Conservation (phyloP, 2,888 invertebrate species). For the Exocentrus adspersus region DNA sequence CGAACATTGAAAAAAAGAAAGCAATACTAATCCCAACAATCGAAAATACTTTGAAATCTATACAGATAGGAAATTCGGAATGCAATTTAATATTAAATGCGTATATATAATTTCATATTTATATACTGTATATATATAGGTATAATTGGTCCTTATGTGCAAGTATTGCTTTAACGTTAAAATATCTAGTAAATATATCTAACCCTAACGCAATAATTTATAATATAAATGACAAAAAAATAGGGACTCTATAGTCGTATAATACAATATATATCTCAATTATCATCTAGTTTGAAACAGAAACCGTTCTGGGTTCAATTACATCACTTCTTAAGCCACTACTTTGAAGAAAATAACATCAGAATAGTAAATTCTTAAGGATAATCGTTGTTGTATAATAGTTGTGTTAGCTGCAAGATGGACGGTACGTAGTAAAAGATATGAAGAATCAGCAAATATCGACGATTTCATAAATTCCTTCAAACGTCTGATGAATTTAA, state of each 20-base stretch:
- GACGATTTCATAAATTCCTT: slow-evolving; percentile 17
- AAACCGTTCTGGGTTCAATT: slow-evolving; percentile 39
- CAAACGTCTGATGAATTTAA: not conserved
- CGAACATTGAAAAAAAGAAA: slow-evolving; percentile 40
- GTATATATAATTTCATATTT: slow-evolving; percentile 20
- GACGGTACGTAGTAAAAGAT: slow-evolving; percentile 50
- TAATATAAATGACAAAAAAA: slow-evolving; percentile 56
- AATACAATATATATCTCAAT: slow-evolving; percentile 52
- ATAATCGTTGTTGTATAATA: slow-evolving; percentile 37
- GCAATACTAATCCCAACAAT: slow-evolving; percentile 26
- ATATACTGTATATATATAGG: slow-evolving; percentile 26
- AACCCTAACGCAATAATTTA: slow-evolving; percentile 48
- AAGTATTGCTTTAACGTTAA: slow-evolving; percentile 54
- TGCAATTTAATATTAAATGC: slow-evolving; percentile 18
- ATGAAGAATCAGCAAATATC: slow-evolving; percentile 34
- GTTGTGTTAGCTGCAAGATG: slow-evolving; percentile 49
- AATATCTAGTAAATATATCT: slow-evolving; percentile 45
- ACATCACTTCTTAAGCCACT: slow-evolving; percentile 55
- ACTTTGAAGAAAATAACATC: slow-evolving; percentile 44
- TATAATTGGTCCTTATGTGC: slow-evolving; percentile 55
- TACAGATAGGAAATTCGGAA: slow-evolving; percentile 26
- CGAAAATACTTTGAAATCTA: slow-evolving; percentile 24
- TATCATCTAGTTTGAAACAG: slow-evolving; percentile 41
- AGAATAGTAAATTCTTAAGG: slow-evolving; percentile 27
- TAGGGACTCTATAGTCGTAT: slow-evolving; percentile 51